Evolutionary conservation across 2,797 vertebrate genomes (phyloP), one percentile per base, ranked within the genome.

Genomic region (Morus bassanus): DNA sequence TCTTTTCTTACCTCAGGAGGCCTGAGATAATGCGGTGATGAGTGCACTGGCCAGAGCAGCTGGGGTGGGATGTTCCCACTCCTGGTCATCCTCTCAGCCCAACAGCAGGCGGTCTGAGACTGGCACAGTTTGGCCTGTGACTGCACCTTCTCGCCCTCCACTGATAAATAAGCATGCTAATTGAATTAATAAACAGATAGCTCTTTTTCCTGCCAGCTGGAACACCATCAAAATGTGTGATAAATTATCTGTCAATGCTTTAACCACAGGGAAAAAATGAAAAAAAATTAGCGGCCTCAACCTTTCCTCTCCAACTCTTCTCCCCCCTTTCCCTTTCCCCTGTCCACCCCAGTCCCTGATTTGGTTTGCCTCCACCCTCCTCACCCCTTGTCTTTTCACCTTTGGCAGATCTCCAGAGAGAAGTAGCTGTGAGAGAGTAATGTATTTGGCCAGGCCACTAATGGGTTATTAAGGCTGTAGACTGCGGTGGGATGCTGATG

Each of bases 161-260:
- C 96, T 96, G 97, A 98, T 98, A 98, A 98, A 98, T 98, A 98
- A 97, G 97, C 96, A 78, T 97, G 93, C 97, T 99, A 98, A 99
- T 99, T 98, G 97, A 98, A 98, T 99, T 99, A 99, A 98, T 98
- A 98, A 98, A 98, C 98, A 98, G 98, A 98, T 98, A 98, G 96
- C 88, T 91, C 94, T 92, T 93, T 78, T 72, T 76, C 37, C 93
- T 96, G 97, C 98, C 98, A 98, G 98, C 98, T 99, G 98, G 98
- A 98, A 27, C 94, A 95, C 96, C 97, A 97, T 98, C 98, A 98
- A 97, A 98, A 98, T 85, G 96, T 96, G 97, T 98, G 98, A 99
- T 98, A 98, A 99, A 99, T 98, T 98, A 98, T 98, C 97, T 96
- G 97, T 97, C 92, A 91, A 91, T 97, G 97, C 98, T 97, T 96